Base-by-base conservation (phyloP, 1,140 invertebrate species). In the Diabrotica undecimpunctata region DNA sequence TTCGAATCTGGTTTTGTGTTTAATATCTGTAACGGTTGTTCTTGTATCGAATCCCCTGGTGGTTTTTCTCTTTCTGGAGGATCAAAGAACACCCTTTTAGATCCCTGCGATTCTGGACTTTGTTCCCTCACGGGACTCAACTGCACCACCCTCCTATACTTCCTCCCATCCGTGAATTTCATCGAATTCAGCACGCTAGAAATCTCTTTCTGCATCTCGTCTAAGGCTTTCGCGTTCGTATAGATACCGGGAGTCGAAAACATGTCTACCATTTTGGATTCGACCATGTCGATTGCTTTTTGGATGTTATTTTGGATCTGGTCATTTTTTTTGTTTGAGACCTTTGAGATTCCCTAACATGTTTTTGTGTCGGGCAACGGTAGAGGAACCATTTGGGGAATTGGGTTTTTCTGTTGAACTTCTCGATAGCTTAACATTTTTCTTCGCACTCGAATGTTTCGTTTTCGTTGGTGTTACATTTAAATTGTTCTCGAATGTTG, bases 171-270 rank as follows among this genome's bases (percentile, higher is more conserved):
- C 4, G 12, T 54, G 50, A 35, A 53, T 65, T 68, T 72, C 61
- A 72, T 70, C 50, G 66, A 37, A 41, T 39, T 68, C 12, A 75
- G 62, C 6, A 76, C 71, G n/a, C 66, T 68, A 5, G 62, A 70
- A 11, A 76, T 76, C 65, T 76, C 71, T 39, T 69, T 68, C 64
- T 76, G 72, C 65, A 76, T 72, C n/a, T 50, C 61, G n/a, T 67
- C 67, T 46, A 76, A 75, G 2, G 73, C 71, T 53, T 75, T 69
- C 6, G 62, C 64, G 41, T 67, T 71, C 7, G 65, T 14, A 4
- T 53, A n/a, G 37, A 67, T 52, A 12, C 46, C 14, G 12, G 68
- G 62, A 37, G 61, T 61, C 36, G 13, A 36, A 11, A 76, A 50
- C 8, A 75, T 65, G 35, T 76, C 72, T 6, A 76, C 66, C 66